Conservation (phyloP, 2,113 vertebrate species). For the Clarias magur region DNA sequence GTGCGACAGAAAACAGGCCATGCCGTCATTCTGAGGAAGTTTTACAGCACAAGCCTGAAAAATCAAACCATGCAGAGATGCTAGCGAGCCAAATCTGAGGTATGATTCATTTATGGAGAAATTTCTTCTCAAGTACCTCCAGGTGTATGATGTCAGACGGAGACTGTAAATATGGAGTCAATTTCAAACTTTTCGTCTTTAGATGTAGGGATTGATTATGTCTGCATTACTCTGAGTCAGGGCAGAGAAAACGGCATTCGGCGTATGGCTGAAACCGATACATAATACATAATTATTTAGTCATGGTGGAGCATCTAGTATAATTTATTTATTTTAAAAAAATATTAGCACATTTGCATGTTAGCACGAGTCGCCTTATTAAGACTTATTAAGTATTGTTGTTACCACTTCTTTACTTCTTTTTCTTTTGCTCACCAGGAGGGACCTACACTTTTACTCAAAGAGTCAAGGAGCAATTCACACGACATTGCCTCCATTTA, state of each 20-base stretch:
- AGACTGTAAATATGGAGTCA: conserved; percentile 30
- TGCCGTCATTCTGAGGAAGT: conserved; percentile 56
- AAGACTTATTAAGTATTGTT: too few species aligned
- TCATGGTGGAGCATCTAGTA: background rate
- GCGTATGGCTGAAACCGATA: background rate
- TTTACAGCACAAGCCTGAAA: conserved; percentile 54
- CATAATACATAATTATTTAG: background rate
- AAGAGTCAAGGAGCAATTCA: background rate
- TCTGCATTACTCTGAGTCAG: background rate
- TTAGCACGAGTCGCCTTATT: too few species aligned
- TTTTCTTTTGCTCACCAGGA: background rate
- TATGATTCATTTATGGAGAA: conserved; percentile 42
- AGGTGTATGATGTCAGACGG: conserved; percentile 42
- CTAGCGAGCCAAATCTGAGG: conserved; percentile 40
- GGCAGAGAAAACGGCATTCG: conserved; percentile 1
- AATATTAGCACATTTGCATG: too few species aligned
- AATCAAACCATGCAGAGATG: conserved; percentile 39
- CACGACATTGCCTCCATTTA: too few species aligned
- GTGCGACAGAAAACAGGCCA: conserved; percentile 52
- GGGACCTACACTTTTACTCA: background rate
- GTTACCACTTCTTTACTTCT: too few species aligned
- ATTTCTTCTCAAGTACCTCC: conserved; percentile 43
- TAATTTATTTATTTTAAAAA: too few species aligned
- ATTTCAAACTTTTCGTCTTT: conserved; percentile 34
- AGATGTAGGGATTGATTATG: conserved; percentile 33